These are phyloP conservation scores for Heliothis subflexa DNA, from an alignment of 1,140 invertebrate genomes.

Conservation along the genomic window DNA sequence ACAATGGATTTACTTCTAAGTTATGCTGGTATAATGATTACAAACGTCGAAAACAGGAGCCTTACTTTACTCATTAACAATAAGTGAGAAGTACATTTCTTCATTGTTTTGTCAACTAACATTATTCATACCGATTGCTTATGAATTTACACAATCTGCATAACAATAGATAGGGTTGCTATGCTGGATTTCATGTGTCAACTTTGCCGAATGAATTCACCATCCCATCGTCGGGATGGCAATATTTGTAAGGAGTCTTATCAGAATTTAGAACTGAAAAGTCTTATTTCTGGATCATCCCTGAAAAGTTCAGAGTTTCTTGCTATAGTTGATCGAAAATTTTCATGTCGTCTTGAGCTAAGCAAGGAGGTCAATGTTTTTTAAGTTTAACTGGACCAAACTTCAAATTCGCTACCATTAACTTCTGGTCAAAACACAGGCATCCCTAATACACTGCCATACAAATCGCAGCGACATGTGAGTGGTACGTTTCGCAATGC, in stretches of 20 bases:
- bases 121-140: slow-evolving; percentile 40
- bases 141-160: slow-evolving; percentile 33
- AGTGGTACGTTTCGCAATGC: slow-evolving; percentile 30
- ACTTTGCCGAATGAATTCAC: too few relatives aligned
- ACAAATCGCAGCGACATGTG: slow-evolving; percentile 36
- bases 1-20: too few relatives aligned
- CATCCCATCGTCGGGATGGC: background rate
- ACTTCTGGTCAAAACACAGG: background rate
- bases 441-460: slow-evolving; percentile 30
- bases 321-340: too few relatives aligned
- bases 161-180: slow-evolving; percentile 37
- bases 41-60: too few relatives aligned
- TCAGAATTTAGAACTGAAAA: too few relatives aligned
- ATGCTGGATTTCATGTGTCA: background rate
- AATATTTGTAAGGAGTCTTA: too few relatives aligned
- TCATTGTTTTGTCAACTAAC: slow-evolving; percentile 37
- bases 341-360: too few relatives aligned
- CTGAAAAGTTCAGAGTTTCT: too few relatives aligned
- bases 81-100: background rate
- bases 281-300: too few relatives aligned
- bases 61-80: background rate
- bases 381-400: background rate
- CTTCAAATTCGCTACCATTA: background rate
- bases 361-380: background rate
- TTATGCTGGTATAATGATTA: too few relatives aligned